Conservation (phyloP, 2,797 vertebrate genomes). For the Epinephelus coioides region DNA sequence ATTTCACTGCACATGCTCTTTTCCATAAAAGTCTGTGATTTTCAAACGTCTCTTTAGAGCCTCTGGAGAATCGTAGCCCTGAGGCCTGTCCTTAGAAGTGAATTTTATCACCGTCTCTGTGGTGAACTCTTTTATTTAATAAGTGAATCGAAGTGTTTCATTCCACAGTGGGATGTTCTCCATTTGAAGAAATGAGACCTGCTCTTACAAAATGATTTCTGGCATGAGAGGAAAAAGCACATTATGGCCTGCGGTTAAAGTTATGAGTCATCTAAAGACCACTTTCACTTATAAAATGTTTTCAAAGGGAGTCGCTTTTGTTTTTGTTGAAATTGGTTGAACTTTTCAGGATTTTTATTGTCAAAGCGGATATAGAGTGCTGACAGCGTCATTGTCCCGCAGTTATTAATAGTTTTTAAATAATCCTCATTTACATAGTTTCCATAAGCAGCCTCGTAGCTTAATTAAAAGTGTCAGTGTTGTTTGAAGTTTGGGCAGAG, state of each 20-base stretch:
- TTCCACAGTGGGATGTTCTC: conserved; percentile 29
- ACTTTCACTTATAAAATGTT: conserved; percentile 11
- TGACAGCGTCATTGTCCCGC: background rate
- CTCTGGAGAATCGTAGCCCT: background rate
- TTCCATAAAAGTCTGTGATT: conserved; percentile 13
- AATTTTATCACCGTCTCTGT: conserved; percentile 29
- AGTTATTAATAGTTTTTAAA: conserved; percentile 28
- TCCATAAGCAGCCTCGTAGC: conserved; percentile 23
- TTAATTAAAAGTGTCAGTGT: conserved; percentile 59
- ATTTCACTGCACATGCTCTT: background rate
- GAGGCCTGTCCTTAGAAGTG: conserved; percentile 39
- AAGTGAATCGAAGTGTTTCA: conserved; percentile 41
- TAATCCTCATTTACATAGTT: conserved; percentile 45
- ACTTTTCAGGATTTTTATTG: conserved; percentile 3
- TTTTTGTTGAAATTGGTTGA: background rate
- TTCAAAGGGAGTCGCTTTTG: background rate
- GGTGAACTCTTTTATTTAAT: conserved; percentile 38
- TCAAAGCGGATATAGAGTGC: background rate
- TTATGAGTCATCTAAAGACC: conserved; percentile 27
- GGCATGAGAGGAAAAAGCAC: conserved; percentile 26
- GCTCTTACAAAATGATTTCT: conserved; percentile 44
- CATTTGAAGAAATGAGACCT: conserved; percentile 48
- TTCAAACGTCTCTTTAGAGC: background rate
- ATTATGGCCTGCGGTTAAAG: conserved; percentile 14
- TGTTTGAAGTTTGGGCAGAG: conserved; percentile 60